Conservation (phyloP, 2,113 vertebrate species). For the Sorex araneus region DNA sequence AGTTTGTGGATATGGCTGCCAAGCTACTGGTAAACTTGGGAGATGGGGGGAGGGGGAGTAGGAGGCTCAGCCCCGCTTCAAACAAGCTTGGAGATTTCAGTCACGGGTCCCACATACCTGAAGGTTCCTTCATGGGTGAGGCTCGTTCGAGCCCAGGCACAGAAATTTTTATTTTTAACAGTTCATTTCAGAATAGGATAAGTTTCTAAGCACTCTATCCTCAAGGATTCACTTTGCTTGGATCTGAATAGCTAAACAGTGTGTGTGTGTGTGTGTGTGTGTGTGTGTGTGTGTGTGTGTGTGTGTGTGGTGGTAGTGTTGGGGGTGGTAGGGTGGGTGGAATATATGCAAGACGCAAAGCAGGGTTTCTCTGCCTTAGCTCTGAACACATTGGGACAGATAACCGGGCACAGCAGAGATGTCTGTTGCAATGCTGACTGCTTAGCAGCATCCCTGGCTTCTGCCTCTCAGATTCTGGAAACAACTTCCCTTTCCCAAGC, state of each 20-base stretch:
- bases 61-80: no score
- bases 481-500: not conserved
- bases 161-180: not conserved
- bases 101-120: no score
- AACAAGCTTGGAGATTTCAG: no score
- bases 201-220: not conserved
- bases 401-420: not conserved
- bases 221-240: not conserved
- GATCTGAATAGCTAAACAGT: not conserved
- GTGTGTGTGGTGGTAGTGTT: no score
- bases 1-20: no score
- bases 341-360: not conserved
- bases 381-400: not conserved
- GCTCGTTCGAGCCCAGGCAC: no score
- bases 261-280: not conserved
- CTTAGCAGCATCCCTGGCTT: not conserved
- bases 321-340: no score
- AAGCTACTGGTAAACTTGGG: no score
- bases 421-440: no score
- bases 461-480: fast-evolving
- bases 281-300: no score
- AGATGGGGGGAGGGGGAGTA: no score
- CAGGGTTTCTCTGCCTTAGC: not conserved
- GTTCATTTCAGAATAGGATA: not conserved
- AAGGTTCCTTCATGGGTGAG: no score